Evolutionary conservation across 2,113 vertebrate genomes (phyloP), one percentile per base, ranked within the genome.

Genomic region (Bolborhynchus lineola): DNA sequence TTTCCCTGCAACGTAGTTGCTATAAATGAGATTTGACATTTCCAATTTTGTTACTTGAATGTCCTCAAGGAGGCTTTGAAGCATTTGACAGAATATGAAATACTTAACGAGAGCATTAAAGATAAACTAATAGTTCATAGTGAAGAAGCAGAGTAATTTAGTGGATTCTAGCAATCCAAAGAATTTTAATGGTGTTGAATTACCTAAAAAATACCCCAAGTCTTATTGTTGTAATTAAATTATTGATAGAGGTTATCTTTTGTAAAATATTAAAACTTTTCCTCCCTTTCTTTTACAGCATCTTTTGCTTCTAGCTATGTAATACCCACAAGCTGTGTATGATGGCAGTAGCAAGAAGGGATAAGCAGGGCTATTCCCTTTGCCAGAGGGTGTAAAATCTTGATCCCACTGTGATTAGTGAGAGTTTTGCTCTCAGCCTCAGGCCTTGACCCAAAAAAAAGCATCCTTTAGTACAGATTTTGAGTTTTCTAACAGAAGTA

Each of bases 11-110:
- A 5, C 47, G 65, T 79, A 57, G 77, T 87, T 70, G 37, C 63
- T 87, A 13, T 79, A 88, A 86, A 71, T 90, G 65, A 94, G 62
- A 76, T 87, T 68, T 94, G 88, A 93, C 57, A 76, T 88, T 91
- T 93, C 44, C 80, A 80, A 18, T 89, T 92, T 87, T 89, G 62
- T 46, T 86, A 85, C 33, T 41, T 82, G 65, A 93, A 86, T 81
- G 37, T 62, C 74, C 72, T 86, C 62, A 57, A 71, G 80, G 33
- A 84, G 81, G 33, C 65, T 88, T 75, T 88, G 86, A 79, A 92
- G 82, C 76, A 78, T 68, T 76, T 2, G 9, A 68, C 60, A 26
- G 57, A 86, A 75, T 94, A 78, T 47, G 47, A 90, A 82, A 86
- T 0, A 1, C 25, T 81, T 86, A 71, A 88, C 1, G 3, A 86